Conservation (phyloP, 37 sponge, comb jelly and placozoan genomes). For the Beroe forskalii region DNA sequence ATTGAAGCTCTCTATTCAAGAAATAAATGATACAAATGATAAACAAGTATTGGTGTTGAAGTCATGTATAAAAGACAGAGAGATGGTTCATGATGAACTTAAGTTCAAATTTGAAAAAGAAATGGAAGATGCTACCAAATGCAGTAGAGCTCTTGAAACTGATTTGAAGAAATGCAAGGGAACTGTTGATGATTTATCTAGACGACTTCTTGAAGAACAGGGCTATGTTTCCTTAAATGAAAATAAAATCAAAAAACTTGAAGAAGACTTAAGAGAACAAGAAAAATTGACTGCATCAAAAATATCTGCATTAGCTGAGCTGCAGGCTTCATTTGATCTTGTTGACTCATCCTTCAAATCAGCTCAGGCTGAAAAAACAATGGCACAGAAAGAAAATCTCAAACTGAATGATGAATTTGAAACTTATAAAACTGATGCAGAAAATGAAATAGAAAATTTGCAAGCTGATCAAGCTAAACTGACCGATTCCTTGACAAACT, state of each 20-base stretch:
- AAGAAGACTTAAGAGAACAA: slow-evolving; percentile 1
- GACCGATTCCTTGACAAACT: slow-evolving; percentile 23
- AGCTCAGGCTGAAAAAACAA: not conserved
- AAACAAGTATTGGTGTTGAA: not conserved
- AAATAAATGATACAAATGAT: not conserved
- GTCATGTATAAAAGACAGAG: slow-evolving; percentile 17
- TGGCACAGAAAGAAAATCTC: not conserved
- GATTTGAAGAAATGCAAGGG: not conserved
- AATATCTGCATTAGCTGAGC: not conserved
- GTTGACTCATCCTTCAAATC: not conserved
- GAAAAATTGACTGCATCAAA: not conserved
- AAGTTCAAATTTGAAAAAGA: not conserved
- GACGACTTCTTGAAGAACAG: slow-evolving; percentile 22
- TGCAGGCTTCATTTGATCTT: not conserved
- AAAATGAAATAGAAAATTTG: slow-evolving; percentile 9
- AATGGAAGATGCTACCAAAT: not conserved
- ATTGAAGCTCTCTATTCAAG: not conserved
- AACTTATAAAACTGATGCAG: slow-evolving; percentile 29
- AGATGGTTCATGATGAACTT: not conserved
- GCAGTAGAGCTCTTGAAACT: not conserved
- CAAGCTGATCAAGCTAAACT: not conserved
- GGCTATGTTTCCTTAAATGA: not conserved
- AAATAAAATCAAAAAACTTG: not conserved
- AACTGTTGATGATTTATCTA: slow-evolving; percentile 5
- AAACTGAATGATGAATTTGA: not conserved